These are phyloP conservation scores for Mormyrus iriodes DNA, from an alignment of 2,113 vertebrate species.

Conservation along the genomic window DNA sequence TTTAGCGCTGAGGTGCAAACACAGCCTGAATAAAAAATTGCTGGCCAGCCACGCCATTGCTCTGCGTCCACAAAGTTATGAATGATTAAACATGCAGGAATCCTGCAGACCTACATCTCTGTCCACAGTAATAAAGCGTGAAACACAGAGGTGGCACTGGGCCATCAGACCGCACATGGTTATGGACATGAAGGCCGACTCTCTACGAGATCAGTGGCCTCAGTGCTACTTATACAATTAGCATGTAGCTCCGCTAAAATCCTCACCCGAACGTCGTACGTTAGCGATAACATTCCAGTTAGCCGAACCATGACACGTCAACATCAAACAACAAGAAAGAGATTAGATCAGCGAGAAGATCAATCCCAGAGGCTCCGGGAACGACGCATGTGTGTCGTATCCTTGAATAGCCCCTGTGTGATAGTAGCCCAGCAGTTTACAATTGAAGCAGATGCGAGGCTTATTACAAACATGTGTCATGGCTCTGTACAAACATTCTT, in stretches of 20 bases:
- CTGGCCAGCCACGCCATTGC: not conserved
- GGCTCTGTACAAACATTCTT: not conserved
- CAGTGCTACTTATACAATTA: not conserved
- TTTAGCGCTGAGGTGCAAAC: not conserved
- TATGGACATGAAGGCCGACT: not conserved
- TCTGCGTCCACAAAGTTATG: not conserved
- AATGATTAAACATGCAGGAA: not conserved
- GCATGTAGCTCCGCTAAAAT: not conserved
- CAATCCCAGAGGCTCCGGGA: not conserved
- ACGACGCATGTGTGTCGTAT: not conserved
- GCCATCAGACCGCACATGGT: not conserved
- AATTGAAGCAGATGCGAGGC: not conserved
- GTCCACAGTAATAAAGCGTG: not conserved
- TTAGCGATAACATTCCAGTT: not conserved
- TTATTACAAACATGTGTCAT: constrained; percentile 9
- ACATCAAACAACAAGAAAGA: not conserved
- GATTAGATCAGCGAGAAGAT: not conserved
- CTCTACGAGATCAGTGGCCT: not conserved
- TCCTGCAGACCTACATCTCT: not conserved
- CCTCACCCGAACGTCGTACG: not conserved
- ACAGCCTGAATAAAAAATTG: not conserved
- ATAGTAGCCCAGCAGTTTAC: constrained; percentile 3
- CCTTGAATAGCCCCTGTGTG: not conserved
- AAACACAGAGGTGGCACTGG: not conserved
- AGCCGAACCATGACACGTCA: not conserved